Evolutionary conservation across 1,140 invertebrate species (phyloP).

Genomic region (Asobara japonica): DNA sequence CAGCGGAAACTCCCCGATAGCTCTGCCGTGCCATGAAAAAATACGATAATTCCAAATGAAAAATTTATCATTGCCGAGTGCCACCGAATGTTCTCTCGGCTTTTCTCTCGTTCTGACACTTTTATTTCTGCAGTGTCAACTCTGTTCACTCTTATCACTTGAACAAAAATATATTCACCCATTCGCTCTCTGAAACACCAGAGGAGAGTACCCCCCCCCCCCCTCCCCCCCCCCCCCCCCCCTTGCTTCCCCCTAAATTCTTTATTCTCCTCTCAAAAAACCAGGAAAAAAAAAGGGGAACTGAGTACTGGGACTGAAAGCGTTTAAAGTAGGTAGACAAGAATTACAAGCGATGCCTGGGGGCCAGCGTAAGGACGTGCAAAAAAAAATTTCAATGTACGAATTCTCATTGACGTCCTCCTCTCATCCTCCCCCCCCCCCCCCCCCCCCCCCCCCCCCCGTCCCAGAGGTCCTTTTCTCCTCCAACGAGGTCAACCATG

Average conservation of each 20-base stretch:
- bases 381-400: conserved; percentile 13
- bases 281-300: neutral
- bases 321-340: conserved; percentile 12
- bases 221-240: neutral
- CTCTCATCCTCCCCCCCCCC: neutral
- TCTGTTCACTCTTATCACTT: neutral
- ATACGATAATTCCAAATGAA: conserved; percentile 1
- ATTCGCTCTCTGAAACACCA: neutral
- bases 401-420: conserved; percentile 3
- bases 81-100: neutral
- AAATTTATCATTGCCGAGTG: conserved; percentile 3
- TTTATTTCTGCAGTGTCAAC: conserved; percentile 17
- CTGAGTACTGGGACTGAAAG: neutral
- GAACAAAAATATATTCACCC: neutral
- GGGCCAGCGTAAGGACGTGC: neutral
- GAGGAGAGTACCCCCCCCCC: neutral
- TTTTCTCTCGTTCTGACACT: neutral
- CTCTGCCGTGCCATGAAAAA: neutral
- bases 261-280: neutral
- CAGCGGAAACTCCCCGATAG: neutral
- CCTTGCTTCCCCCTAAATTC: neutral
- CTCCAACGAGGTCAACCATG: neutral
- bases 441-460: neutral
- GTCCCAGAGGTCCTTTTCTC: neutral
- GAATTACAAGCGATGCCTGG: neutral